Base-by-base conservation (phyloP, 2,113 vertebrate genomes). In the Bambusicola thoracicus region DNA sequence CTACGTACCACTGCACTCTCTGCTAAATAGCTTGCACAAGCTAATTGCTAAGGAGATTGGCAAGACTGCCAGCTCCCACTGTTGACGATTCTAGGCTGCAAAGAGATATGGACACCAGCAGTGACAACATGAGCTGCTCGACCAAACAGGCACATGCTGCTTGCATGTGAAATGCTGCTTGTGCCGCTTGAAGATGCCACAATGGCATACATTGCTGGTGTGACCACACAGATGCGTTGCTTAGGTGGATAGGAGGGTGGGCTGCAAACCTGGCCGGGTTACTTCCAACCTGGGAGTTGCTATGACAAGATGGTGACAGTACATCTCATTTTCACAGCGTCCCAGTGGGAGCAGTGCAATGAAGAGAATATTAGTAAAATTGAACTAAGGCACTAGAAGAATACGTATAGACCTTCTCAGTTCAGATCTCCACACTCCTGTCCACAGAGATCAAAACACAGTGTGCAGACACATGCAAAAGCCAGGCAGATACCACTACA, bases 51-150 rank as follows among this genome's bases (percentile, higher is more conserved):
- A 88, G 68, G 68, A 87, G 59, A 36, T 4, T 56, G 75, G 34
- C 77, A 20, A 55, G 76, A 9, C 25, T 91, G 61, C 76, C 65
- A 76, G 87, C 68, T 86, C 90, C 68, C n/a, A 2, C 56, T 72
- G 83, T 51, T 36, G 63, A 48, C 0, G 1, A 14, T 29, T 27
- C 85, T 56, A 85, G 91, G 87, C 89, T 87, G 43, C 59, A 89
- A 61, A 91, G 89, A 63, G 65, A 96, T 76, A 83, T 46, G 79
- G 90, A 65, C 93, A 84, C 11, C 3, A 78, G 61, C 2, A 72
- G 27, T 51, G 80, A 83, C 85, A 90, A 87, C 68, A 74, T 3
- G 87, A 88, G 76, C 85, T 83, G 68, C 85, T 94, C 79, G 21
- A 80, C 62, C 36, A 74, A 46, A 85, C 75, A 87, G 79, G 32